Conservation (phyloP, 1,140 invertebrate genomes). For the Lethrus apterus region DNA sequence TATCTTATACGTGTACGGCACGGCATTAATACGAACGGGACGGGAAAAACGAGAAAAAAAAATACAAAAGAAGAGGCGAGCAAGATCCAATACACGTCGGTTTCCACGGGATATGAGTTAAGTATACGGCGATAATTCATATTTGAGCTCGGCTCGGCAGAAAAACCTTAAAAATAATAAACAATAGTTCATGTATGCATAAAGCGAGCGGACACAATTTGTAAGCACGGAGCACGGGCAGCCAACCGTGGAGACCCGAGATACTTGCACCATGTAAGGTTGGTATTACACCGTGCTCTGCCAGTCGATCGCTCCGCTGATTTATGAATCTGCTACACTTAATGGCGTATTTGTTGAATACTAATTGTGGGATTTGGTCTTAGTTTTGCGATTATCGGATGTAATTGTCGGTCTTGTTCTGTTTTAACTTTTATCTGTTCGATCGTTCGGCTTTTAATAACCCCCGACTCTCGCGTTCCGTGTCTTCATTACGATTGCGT, state of each 20-base stretch:
- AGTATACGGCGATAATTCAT: constrained; percentile 32
- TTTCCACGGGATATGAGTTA: constrained; percentile 17
- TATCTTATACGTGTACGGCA: not conserved
- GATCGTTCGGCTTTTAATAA: constrained; percentile 12
- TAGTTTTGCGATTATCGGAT: constrained; percentile 14
- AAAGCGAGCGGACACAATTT: constrained; percentile 39
- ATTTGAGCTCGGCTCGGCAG: constrained; percentile 27
- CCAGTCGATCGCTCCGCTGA: constrained; percentile 24
- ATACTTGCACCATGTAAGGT: constrained; percentile 31
- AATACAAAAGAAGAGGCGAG: constrained; percentile 1
- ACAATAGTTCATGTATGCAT: constrained; percentile 41
- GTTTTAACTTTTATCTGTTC: constrained; percentile 11
- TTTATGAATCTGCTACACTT: constrained; percentile 23
- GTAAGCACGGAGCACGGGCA: constrained; percentile 33
- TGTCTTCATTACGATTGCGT: constrained; percentile 9
- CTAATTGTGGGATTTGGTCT: constrained; percentile 25
- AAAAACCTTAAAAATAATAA: constrained; percentile 35
- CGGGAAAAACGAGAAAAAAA: constrained; percentile 1
- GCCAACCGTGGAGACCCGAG: constrained; percentile 36
- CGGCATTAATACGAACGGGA: not conserved
- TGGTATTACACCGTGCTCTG: constrained; percentile 24
- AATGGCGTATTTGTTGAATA: constrained; percentile 23
- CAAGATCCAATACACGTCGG: too few relatives aligned
- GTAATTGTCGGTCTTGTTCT: constrained; percentile 14
- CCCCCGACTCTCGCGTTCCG: constrained; percentile 8